Base-by-base conservation (phyloP, 2,888 invertebrate genomes). In the Carabus problematicus region DNA sequence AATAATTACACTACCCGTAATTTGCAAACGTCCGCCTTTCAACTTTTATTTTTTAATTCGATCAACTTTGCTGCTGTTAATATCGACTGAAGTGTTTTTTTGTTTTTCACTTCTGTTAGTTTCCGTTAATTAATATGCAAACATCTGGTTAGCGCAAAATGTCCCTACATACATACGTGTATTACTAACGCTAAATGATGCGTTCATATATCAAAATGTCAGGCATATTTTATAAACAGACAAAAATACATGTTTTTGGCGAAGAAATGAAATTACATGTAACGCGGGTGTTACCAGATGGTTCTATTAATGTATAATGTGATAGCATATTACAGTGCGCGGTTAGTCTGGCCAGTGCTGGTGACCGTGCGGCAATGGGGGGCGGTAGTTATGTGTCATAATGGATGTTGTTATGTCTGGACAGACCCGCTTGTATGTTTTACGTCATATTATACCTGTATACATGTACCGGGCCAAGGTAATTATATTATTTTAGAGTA, bases 91-190 rank as follows among this genome's bases (percentile, higher is more conserved):
- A 19, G 29, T 61, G 45, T 61, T 61, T 61, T 47, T 42, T 16
- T 45, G 45, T 61, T 61, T 61, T 61, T 49, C 47, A 52, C 41
- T 16, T 2, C 29, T 29, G 2, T 6, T 29, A 29, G 54, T 63
- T 63, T 63, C 63, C 63, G 63, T 63, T 63, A 63, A 63, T 63
- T 63, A 63, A 63, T 63, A 63, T 63, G 39, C 63, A 63, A 49
- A 52, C 61, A 61, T 47, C 61, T 61, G 61, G 47, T 47, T 39
- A 61, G 29, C 29, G 29, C 29, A 6, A 29, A n/a, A 29, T 29
- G 29, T 29, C 2, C 29, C 2, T 29, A 29, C 29, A 29, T 29
- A 29, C 29, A 29, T 29, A 29, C 29, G 6, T 29, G 29, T 29
- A 29, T 29, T 2, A 29, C 6, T 29, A 29, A 29, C 2, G 29